Conservation (phyloP, 2,113 vertebrate genomes). For the Albula glossodonta region DNA sequence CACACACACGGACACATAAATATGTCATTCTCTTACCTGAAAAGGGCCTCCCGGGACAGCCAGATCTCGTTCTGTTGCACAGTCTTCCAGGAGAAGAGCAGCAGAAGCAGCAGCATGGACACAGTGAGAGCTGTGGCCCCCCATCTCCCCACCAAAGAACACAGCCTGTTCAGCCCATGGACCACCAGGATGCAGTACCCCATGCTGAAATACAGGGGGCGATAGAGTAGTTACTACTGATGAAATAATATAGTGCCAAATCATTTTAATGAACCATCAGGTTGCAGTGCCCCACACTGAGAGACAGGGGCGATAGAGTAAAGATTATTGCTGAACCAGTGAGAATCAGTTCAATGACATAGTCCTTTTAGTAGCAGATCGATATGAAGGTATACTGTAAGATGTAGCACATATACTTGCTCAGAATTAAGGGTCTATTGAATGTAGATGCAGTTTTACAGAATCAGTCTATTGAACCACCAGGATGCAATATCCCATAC, state of each 20-base stretch:
- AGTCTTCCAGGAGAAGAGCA: slow-evolving; percentile 93
- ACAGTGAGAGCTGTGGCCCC: slow-evolving; percentile 71
- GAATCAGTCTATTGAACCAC: background rate
- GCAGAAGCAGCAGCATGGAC: slow-evolving; percentile 78
- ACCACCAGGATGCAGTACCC: slow-evolving; percentile 94
- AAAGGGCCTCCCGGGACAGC: slow-evolving; percentile 92
- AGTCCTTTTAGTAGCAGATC: too few species aligned
- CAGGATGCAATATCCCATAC: background rate
- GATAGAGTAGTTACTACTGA: background rate
- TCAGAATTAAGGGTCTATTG: too few species aligned
- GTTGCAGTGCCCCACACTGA: background rate
- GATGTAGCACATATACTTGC: too few species aligned
- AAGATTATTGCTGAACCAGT: too few species aligned
- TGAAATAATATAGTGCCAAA: background rate
- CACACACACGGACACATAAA: background rate
- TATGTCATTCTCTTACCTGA: slow-evolving; percentile 72
- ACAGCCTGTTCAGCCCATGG: slow-evolving; percentile 83
- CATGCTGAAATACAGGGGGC: slow-evolving; percentile 73
- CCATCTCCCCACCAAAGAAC: slow-evolving; percentile 72
- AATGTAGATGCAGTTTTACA: background rate
- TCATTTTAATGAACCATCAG: background rate
- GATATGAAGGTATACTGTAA: too few species aligned
- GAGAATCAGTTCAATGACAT: too few species aligned
- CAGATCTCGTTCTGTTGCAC: slow-evolving; percentile 92
- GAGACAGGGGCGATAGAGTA: background rate